These are phyloP conservation scores for Pteronotus mesoamericanus DNA, from an alignment of 2,797 vertebrate genomes.

Conservation along the genomic window DNA sequence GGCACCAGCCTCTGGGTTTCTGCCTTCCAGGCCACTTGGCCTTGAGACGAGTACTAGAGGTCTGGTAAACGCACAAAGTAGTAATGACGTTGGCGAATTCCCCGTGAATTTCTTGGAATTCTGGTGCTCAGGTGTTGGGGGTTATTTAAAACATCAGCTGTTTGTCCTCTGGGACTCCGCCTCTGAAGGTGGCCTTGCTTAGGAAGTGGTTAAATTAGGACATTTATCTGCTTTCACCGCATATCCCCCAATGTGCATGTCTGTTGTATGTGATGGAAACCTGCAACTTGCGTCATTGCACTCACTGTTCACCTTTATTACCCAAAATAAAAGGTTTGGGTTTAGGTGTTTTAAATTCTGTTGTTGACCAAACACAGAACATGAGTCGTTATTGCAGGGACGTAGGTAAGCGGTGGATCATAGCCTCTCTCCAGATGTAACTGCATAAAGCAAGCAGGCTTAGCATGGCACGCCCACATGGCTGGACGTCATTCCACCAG, in stretches of 20 bases:
- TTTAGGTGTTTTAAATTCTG: background rate
- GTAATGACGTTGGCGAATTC: background rate
- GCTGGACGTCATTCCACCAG: fast-evolving
- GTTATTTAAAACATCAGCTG: background rate
- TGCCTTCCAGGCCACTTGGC: background rate
- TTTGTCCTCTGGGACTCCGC: background rate
- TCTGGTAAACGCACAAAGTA: background rate
- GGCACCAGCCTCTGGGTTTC: background rate
- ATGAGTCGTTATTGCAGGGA: background rate
- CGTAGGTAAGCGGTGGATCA: background rate
- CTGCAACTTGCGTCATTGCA: background rate
- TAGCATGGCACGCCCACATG: fast-evolving
- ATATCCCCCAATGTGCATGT: background rate
- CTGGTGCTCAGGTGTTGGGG: background rate
- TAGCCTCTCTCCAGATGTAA: background rate
- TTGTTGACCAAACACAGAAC: background rate
- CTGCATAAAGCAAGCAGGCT: background rate
- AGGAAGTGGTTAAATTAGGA: background rate
- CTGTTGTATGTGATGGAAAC: background rate
- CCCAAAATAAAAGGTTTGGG: background rate
- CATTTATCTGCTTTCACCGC: background rate
- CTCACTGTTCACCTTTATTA: background rate
- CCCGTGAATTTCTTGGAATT: background rate
- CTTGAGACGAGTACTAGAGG: background rate
- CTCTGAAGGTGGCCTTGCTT: background rate